Evolutionary conservation across 2,888 invertebrate species (phyloP).

Genomic region (Galerucella calmariensis): DNA sequence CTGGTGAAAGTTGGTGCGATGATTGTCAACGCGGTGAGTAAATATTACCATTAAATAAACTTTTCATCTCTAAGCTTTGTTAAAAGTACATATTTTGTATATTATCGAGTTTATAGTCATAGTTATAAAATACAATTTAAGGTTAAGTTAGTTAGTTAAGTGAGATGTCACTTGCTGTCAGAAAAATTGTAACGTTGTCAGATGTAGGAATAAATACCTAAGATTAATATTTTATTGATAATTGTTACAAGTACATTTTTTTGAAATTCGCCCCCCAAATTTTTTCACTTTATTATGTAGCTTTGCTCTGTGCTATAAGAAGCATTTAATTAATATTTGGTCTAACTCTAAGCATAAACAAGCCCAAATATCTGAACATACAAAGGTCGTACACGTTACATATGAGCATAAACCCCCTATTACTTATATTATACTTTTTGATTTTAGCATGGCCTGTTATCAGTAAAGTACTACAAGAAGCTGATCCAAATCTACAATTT

Average conservation of each 20-base stretch:
- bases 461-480: slow-evolving; percentile 70
- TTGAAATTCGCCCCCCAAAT: too few relatives aligned
- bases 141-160: too few relatives aligned
- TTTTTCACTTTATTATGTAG: too few relatives aligned
- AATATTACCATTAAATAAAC: not conserved
- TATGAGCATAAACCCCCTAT: too few relatives aligned
- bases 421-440: slow-evolving; percentile 21
- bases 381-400: too few relatives aligned
- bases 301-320: too few relatives aligned
- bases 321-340: too few relatives aligned
- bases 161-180: not conserved
- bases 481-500: slow-evolving; percentile 74
- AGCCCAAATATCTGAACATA: too few relatives aligned
- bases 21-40: slow-evolving; percentile 84
- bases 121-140: not conserved
- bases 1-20: slow-evolving; percentile 84
- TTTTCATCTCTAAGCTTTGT: not conserved
- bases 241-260: too few relatives aligned
- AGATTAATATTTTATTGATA: too few relatives aligned
- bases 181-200: not conserved
- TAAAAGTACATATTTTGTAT: not conserved
- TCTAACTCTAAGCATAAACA: too few relatives aligned
- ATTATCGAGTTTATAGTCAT: not conserved
- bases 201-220: not conserved
- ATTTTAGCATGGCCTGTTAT: slow-evolving; percentile 81